Conservation (phyloP, 1,140 invertebrate species). For the Trichoplusia ni region DNA sequence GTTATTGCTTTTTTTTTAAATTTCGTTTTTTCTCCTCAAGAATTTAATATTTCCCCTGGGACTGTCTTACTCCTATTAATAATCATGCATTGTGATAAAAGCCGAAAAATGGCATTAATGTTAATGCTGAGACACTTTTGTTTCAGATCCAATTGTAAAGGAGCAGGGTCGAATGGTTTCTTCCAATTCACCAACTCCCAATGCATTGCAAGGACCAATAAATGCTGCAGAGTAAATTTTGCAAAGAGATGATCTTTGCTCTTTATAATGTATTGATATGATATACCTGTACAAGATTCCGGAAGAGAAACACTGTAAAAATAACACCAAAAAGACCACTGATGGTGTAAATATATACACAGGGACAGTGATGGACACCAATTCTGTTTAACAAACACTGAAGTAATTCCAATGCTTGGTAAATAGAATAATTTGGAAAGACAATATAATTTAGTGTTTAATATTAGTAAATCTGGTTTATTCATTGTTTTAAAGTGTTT, state of each 20-base stretch:
- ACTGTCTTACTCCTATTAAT: no score
- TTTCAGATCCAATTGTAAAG: constrained; percentile 93
- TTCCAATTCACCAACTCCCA: constrained; percentile 78
- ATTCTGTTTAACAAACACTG: constrained; percentile 52
- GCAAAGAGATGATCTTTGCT: constrained; percentile 64
- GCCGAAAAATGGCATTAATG: no score
- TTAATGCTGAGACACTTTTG: no score
- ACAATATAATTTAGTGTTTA: constrained; percentile 81
- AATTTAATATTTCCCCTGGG: no score
- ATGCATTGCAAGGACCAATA: constrained; percentile 80
- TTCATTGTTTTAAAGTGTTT: constrained; percentile 78
- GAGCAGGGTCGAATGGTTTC: constrained; percentile 89
- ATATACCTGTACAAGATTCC: constrained; percentile 77
- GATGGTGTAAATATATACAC: constrained; percentile 56
- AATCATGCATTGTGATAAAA: no score
- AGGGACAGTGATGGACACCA: constrained; percentile 55
- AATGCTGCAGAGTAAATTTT: constrained; percentile 78
- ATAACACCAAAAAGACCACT: constrained; percentile 59
- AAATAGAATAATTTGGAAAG: constrained; percentile 76
- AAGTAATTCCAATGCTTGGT: constrained; percentile 69
- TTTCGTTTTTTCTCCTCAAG: no score
- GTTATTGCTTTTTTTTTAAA: no score
- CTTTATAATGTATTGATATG: constrained; percentile 76
- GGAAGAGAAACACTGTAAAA: constrained; percentile 56
- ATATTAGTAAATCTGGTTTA: constrained; percentile 78